Evolutionary conservation across 2,113 vertebrate species (phyloP), one percentile per base, ranked within the genome.

Genomic region (Clinocottus analis): DNA sequence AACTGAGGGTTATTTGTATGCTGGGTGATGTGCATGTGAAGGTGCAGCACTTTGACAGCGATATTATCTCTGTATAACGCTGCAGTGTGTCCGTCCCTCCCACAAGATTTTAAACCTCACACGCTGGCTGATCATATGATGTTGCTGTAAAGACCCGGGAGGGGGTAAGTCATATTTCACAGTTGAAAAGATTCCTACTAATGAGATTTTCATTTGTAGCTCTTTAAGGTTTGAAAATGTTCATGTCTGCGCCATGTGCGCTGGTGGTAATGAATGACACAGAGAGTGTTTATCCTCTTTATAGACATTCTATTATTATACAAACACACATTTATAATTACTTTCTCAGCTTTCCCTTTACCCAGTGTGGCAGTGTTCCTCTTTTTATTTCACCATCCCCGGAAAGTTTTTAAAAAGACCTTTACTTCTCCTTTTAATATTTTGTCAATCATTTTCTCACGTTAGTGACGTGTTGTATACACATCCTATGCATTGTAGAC

Each of bases 131-230:
- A 85, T 93, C 91, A 90, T 89, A 90, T 91, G 88, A 91, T 91
- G 85, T 56, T 84, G 76, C 72, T 79, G 51, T 83, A 68, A 82
- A 75, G 72, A 72, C 53, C 85, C 89, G 55, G 65, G 76, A 79
- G 74, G 84, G 85, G 91, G 91, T 93, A 93, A 91, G 92, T 90
- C 82, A 83, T 21, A 35, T 65, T 88, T 88, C 35, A 72, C 29
- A 49, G 5, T 71, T 19, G 7, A 85, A 73, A 72, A 56, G 41
- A 80, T 59, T 82, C 29, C 6, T 79, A 25, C 14, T 69, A 31
- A 75, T 82, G n/a, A 75, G 62, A 47, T 39, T 59, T 21, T 23
- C 11, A 53, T 14, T 70, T 70, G 59, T 21, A 10, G 17, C 3
- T 65, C 29, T 71, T 58, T 43, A 41, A 55, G 17, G 45, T 74